Conservation (phyloP, 2,113 vertebrate genomes). For the human (Homo sapiens) region GRCh38 chr5:61126501-61127000, state of each 20-base stretch:
- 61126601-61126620: slow-evolving; percentile 31
- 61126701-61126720: background rate
- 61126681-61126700: slow-evolving; percentile 34
- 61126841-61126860: no score
- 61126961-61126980: no score
- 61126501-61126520: slow-evolving; percentile 64
- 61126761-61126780: slow-evolving; percentile 30
- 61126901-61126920: no score
- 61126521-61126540: slow-evolving; percentile 60
- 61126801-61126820: no score
- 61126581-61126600: slow-evolving; percentile 22
- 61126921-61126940: no score
- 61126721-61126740: background rate
- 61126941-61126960: no score
- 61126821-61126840: no score
- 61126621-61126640: background rate
- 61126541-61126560: slow-evolving; percentile 11
- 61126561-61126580: slow-evolving; percentile 45
- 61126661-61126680: slow-evolving; percentile 30
- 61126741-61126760: background rate
- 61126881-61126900: no score
- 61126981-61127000: no score
- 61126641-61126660: slow-evolving; percentile 21
- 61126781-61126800: background rate
- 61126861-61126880: no score